Evolutionary conservation across 2,113 vertebrate genomes (phyloP), one percentile per base, ranked within the genome.

Genomic region (Oryzias woworae): DNA sequence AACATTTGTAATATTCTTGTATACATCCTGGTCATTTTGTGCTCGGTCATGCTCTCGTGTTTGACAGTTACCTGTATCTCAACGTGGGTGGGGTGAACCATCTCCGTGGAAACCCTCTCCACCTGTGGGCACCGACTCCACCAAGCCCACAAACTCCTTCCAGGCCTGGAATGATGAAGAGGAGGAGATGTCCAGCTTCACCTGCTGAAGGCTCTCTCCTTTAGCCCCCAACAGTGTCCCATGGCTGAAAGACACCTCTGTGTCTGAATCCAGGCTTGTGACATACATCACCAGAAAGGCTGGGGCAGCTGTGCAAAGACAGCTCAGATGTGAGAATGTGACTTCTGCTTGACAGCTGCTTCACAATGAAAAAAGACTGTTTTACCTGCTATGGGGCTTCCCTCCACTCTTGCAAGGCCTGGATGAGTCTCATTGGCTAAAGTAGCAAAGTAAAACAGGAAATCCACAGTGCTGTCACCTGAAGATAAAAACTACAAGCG

Each of bases 391-490:
- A 95, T 60, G 18, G 94, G 94, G 64, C 89, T 92, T 36, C 91
- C 90, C 22, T 92, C 89, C 73, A 94, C 56, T 58, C 89, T 91
- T 26, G 90, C 88, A 58, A 95, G 88, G 42, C 94, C 95, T 23
- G 94, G 94, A 65, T 95, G 94, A 13, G 92, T 93, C 44, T 92
- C 88, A 31, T 92, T 92, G 45, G 87, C 44, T 7, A 89, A 85
- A 18, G 85, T 87, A 55, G 94, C 94, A 85, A 96, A 95, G 69
- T 93, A 86, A 80, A 94, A 94, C 52, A 96, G 85, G 83, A 95
- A 95, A 77, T 96, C 93, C 36, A 95, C 70, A 45, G 75, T 78
- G 69, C 93, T 94, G 71, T 89, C 92, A 64, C 92, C 94, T 96
- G 78, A 7, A 50, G 48, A 63, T 31, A 1, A 48, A 17, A n/a